These are phyloP conservation scores for Agrilus biguttatus DNA, from an alignment of 2,888 invertebrate genomes.

Conservation along the genomic window DNA sequence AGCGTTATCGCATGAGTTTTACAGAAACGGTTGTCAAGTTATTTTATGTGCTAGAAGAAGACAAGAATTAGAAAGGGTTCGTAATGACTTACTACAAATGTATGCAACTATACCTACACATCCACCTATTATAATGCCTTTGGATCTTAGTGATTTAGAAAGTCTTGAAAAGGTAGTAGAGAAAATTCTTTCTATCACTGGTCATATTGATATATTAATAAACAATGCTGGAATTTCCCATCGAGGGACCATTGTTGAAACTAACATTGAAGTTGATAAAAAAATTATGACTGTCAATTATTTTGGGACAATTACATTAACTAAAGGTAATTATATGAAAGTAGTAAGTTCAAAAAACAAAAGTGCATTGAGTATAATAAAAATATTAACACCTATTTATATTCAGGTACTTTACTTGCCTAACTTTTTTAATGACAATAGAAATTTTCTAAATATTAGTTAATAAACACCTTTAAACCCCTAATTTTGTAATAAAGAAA, in stretches of 20 bases:
- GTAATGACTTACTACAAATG: slow-evolving; percentile 50
- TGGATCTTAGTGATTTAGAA: slow-evolving; percentile 64
- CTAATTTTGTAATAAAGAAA: too few species aligned
- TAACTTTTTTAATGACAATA: too few species aligned
- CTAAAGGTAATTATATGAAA: slow-evolving; percentile 53
- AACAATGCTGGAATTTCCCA: slow-evolving; percentile 87
- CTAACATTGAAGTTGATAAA: slow-evolving; percentile 67
- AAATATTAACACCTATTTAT: background rate
- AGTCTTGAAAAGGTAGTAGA: slow-evolving; percentile 45
- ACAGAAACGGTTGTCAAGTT: slow-evolving; percentile 68
- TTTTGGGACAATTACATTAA: slow-evolving; percentile 81
- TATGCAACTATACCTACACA: slow-evolving; percentile 46
- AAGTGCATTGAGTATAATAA: background rate
- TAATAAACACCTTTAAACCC: too few species aligned
- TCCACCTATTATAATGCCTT: slow-evolving; percentile 55
- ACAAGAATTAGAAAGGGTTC: slow-evolving; percentile 68
- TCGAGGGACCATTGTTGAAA: slow-evolving; percentile 59
- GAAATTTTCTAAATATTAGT: too few species aligned
- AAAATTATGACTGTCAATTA: slow-evolving; percentile 89
- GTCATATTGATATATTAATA: slow-evolving; percentile 72
- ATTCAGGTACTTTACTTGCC: too few species aligned
- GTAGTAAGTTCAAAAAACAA: background rate
- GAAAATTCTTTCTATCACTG: slow-evolving; percentile 54
- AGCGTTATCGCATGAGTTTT: slow-evolving; percentile 75
- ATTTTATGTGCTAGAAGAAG: slow-evolving; percentile 70